Conservation (phyloP, 2,888 invertebrate genomes). For the Dryadula phaetusa region DNA sequence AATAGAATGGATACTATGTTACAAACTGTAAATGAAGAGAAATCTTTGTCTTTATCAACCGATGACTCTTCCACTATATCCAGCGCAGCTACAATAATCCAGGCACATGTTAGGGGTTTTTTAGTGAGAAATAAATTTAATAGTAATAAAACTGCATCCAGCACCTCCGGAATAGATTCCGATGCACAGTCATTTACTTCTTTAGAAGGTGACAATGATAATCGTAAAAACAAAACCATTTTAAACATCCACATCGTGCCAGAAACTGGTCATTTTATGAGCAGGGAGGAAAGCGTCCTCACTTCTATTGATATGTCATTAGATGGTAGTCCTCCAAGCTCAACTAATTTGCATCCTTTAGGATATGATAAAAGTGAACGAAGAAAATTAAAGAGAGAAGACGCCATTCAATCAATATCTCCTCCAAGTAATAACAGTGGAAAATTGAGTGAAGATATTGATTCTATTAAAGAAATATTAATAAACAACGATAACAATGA, state of each 20-base stretch:
- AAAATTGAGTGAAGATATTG: conserved; percentile 75
- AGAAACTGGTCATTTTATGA: conserved; percentile 68
- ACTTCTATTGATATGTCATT: conserved; percentile 75
- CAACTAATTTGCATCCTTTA: conserved; percentile 72
- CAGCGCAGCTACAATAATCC: conserved; percentile 86
- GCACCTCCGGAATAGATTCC: conserved; percentile 68
- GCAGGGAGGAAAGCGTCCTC: conserved; percentile 73
- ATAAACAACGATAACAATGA: conserved; percentile 27
- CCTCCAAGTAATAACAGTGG: conserved; percentile 78
- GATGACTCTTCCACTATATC: conserved; percentile 80
- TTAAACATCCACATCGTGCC: conserved; percentile 79
- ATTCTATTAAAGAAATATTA: conserved; percentile 58
- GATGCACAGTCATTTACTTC: conserved; percentile 62
- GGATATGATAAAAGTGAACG: conserved; percentile 74
- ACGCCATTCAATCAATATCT: conserved; percentile 79
- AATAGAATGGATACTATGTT: conserved; percentile 77
- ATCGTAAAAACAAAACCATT: conserved; percentile 68
- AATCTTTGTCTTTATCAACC: conserved; percentile 77
- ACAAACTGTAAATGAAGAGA: conserved; percentile 82
- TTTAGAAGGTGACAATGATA: conserved; percentile 65
- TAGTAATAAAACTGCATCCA: conserved; percentile 70
- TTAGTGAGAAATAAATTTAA: conserved; percentile 84
- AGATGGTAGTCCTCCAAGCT: conserved; percentile 73
- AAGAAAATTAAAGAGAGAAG: conserved; percentile 78
- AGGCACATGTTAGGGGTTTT: conserved; percentile 88